These are phyloP conservation scores for Dione vanillae DNA, from an alignment of 2,888 invertebrate species.

Conservation along the genomic window DNA sequence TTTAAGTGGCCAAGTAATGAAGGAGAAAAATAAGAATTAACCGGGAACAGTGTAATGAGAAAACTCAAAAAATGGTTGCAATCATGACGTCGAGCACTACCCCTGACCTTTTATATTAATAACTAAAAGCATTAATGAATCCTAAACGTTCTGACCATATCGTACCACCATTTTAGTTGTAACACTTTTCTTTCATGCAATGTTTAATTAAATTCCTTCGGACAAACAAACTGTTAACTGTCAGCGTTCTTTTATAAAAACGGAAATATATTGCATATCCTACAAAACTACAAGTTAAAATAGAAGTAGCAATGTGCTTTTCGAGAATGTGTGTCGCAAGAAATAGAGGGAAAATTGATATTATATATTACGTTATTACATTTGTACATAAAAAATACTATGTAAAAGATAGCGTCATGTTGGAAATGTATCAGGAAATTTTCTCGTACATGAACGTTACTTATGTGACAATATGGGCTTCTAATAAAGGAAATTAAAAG, in stretches of 20 bases:
- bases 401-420: constrained; percentile 22
- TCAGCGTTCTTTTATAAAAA: constrained; percentile 25
- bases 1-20: constrained; percentile 54
- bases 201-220: constrained; percentile 67
- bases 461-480: constrained; percentile 37
- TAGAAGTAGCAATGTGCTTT: constrained; percentile 6
- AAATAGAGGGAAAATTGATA: constrained; percentile 8
- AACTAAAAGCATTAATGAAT: constrained; percentile 31
- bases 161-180: constrained; percentile 4
- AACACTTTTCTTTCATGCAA: constrained; percentile 45
- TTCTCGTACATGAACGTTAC: constrained; percentile 30
- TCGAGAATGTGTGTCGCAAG: constrained; percentile 1
- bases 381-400: constrained; percentile 21
- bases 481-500: constrained; percentile 35
- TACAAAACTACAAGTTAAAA: constrained; percentile 17
- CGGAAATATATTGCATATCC: constrained; percentile 14
- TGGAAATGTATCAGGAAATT: constrained; percentile 27
- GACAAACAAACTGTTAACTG: constrained; percentile 27
- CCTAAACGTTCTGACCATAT: constrained; percentile 7
- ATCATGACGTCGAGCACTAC: constrained; percentile 34
- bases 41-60: constrained; percentile 47
- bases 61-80: constrained; percentile 47
- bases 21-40: constrained; percentile 49
- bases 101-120: constrained; percentile 45
- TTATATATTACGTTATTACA: not conserved